A percentile compares a stretch with the other conserved stretches of the same genome.
phyloP scores from a whole-genome alignment of 2,113 vertebrate species.

The Pipa parva region DNA sequence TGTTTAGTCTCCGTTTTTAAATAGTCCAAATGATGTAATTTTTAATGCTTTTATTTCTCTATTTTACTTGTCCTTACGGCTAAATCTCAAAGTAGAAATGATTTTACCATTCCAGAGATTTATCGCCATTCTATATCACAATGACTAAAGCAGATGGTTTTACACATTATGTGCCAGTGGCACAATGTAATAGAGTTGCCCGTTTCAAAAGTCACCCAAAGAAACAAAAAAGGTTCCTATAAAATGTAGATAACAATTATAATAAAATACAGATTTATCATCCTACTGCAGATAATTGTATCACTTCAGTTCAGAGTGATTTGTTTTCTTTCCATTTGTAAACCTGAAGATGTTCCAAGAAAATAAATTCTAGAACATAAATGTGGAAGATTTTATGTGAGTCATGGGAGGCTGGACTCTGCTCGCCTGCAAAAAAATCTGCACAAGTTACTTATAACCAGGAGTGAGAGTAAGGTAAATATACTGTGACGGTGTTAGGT shows the following conservation, averaged over 20 bases:
- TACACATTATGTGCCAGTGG: not conserved
- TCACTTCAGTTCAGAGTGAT: not conserved
- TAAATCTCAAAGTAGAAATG: not conserved
- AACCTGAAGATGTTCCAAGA: no score
- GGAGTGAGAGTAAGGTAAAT: no score
- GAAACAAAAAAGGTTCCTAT: not conserved
- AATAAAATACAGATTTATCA: not conserved
- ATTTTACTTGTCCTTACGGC: conserved; percentile 1
- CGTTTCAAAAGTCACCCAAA: not conserved
- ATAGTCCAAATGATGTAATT: conserved; percentile 14
- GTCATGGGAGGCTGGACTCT: no score
- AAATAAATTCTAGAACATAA: no score
- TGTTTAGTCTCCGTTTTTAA: conserved; percentile 13
- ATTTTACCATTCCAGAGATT: not conserved
- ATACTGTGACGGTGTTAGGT: no score
- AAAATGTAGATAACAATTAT: not conserved
- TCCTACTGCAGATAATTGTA: not conserved
- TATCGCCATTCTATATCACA: not conserved
- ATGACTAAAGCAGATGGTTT: conserved; percentile 12
- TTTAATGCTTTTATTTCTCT: conserved; percentile 9
- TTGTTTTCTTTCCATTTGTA: not conserved
- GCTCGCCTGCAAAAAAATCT: no score
- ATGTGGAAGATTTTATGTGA: no score
- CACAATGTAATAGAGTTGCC: not conserved
- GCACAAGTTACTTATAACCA: no score